phyloP scores from a whole-genome alignment of 2,797 vertebrate species.

The Labeo calbasu region DNA sequence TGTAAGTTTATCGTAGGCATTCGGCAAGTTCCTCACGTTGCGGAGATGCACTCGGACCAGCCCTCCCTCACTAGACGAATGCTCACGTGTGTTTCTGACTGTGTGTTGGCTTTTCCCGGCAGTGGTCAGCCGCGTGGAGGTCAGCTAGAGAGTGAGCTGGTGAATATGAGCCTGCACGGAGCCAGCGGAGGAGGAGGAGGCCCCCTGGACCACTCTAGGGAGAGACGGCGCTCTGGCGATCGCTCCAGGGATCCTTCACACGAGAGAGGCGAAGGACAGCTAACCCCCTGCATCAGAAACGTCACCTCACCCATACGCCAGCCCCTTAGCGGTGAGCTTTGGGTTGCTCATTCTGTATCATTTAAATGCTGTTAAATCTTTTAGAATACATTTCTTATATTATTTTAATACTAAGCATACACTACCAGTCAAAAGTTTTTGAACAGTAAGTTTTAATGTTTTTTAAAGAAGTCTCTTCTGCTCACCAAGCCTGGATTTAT shows the following conservation, averaged over 20 bases:
- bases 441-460: background rate
- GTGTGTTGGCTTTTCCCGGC: slow-evolving; percentile 42
- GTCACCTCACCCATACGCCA: slow-evolving; percentile 96
- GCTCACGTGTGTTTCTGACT: slow-evolving; percentile 24
- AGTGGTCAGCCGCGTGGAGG: slow-evolving; percentile 82
- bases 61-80: slow-evolving; percentile 36
- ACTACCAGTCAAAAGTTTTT: background rate
- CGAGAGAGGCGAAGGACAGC: slow-evolving; percentile 90
- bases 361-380: background rate
- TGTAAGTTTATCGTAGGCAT: slow-evolving; percentile 62
- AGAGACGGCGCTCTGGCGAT: slow-evolving; percentile 90
- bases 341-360: background rate
- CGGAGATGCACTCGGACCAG: slow-evolving; percentile 40
- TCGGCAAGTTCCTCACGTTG: slow-evolving; percentile 42
- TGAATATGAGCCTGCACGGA: slow-evolving; percentile 89
- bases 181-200: slow-evolving; percentile 77
- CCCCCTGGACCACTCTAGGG: slow-evolving; percentile 79
- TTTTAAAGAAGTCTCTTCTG: background rate
- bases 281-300: slow-evolving; percentile 97
- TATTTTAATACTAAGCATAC: background rate
- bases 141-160: slow-evolving; percentile 76
- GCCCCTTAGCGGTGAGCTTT: slow-evolving; percentile 77
- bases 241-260: slow-evolving; percentile 95
- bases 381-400: background rate
- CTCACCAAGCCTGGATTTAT: background rate